Conservation (phyloP, 2,888 invertebrate genomes). For the Parnassius glacialis region DNA sequence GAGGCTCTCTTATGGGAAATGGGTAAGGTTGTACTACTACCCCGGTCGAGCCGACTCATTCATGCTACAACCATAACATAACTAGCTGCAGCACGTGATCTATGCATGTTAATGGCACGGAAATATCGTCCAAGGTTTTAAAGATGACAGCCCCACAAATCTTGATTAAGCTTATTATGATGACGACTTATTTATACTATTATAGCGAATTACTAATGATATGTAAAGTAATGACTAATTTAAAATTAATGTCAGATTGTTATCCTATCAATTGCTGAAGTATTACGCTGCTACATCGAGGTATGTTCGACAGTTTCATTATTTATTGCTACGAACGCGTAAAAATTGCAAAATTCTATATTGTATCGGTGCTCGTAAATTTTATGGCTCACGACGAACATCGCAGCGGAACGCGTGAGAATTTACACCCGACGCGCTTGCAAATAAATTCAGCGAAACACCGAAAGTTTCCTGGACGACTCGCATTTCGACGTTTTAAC, state of each 20-base stretch:
- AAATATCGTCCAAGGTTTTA: slow-evolving; percentile 8
- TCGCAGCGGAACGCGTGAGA: slow-evolving; percentile 37
- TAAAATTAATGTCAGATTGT: slow-evolving; percentile 22
- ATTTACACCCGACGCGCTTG: not conserved
- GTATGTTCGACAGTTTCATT: slow-evolving; percentile 28
- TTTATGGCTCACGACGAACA: slow-evolving; percentile 57
- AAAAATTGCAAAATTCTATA: slow-evolving; percentile 69
- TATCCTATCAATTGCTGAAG: slow-evolving; percentile 9
- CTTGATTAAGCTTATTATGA: slow-evolving; percentile 9
- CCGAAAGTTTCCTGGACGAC: slow-evolving; percentile 25
- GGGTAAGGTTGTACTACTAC: too few species aligned
- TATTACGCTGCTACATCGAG: slow-evolving; percentile 17
- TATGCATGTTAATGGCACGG: not conserved
- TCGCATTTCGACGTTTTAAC: too few species aligned
- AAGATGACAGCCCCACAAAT: slow-evolving; percentile 7
- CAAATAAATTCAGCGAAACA: slow-evolving; percentile 53
- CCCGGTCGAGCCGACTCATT: too few species aligned
- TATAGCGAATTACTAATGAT: slow-evolving; percentile 10
- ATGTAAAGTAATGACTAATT: slow-evolving; percentile 9
- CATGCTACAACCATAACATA: not conserved
- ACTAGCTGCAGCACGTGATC: not conserved
- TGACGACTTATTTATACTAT: not conserved
- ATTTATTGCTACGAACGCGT: slow-evolving; percentile 48
- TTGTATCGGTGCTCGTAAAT: slow-evolving; percentile 55
- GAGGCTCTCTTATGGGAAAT: too few species aligned